A percentile compares a stretch with the other conserved stretches of the same genome.
phyloP scores from a whole-genome alignment of 2,797 vertebrate genomes.

The Alcedo atthis region DNA sequence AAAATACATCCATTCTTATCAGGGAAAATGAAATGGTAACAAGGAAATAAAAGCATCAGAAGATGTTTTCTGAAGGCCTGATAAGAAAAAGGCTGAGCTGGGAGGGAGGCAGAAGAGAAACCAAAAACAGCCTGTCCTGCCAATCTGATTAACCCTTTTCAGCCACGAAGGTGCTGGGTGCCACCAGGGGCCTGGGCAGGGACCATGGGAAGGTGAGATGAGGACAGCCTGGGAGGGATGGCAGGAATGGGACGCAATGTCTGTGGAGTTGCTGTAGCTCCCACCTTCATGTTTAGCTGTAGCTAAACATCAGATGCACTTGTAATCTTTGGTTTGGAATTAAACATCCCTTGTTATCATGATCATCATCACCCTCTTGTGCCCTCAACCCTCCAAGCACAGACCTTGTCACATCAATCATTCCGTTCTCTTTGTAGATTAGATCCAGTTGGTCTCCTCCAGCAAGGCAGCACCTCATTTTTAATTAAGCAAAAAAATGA shows the following conservation, averaged over 20 bases:
- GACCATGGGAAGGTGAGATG: neutral
- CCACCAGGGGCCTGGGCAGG: neutral
- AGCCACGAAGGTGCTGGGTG: neutral
- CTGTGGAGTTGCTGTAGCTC: neutral
- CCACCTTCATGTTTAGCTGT: neutral
- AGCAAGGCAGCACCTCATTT: neutral
- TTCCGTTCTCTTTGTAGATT: neutral
- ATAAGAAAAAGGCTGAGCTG: constrained; percentile 49
- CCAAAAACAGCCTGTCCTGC: constrained; percentile 39
- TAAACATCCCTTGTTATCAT: neutral
- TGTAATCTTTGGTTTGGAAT: neutral
- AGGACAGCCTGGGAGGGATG: neutral
- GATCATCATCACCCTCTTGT: neutral
- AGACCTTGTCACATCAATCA: neutral
- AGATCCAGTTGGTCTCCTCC: neutral
- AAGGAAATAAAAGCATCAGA: constrained; percentile 48
- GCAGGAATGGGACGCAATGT: neutral
- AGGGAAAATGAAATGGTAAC: constrained; percentile 4
- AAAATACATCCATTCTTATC: neutral
- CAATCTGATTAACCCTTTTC: constrained; percentile 14
- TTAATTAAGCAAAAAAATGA: constrained; percentile 27
- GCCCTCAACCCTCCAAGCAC: neutral
- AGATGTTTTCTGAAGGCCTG: constrained; percentile 54
- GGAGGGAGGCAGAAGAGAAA: neutral
- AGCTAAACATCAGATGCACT: neutral